These are phyloP conservation scores for Tanytarsus gracilentus DNA, from an alignment of 2,888 invertebrate genomes.

Conservation along the genomic window DNA sequence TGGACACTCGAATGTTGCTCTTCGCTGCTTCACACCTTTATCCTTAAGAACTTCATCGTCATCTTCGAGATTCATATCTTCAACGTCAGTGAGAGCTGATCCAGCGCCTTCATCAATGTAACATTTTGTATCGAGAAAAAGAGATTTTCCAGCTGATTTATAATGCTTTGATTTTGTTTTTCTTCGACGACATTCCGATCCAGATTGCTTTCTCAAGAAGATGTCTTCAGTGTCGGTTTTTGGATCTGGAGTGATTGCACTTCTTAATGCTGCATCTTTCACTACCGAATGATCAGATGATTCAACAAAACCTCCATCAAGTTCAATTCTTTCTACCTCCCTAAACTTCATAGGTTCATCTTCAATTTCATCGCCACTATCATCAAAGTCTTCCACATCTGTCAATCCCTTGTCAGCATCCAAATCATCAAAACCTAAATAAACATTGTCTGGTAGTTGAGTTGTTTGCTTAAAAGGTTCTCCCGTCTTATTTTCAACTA, in stretches of 20 bases:
- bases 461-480: constrained; percentile 44
- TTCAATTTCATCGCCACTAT: constrained; percentile 41
- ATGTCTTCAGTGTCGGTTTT: constrained; percentile 47
- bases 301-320: constrained; percentile 35
- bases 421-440: constrained; percentile 37
- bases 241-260: constrained; percentile 35
- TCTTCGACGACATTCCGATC: constrained; percentile 38
- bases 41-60: constrained; percentile 39
- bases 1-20: background rate
- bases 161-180: constrained; percentile 36
- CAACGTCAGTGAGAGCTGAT: constrained; percentile 34
- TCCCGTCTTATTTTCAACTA: constrained; percentile 42
- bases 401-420: constrained; percentile 35
- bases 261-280: constrained; percentile 32
- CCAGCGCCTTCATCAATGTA: constrained; percentile 27
- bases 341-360: too few species aligned
- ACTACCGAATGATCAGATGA: constrained; percentile 33
- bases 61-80: constrained; percentile 42
- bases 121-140: constrained; percentile 19
- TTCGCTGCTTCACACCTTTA: constrained; percentile 29
- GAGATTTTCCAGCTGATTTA: background rate
- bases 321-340: constrained; percentile 31
- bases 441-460: constrained; percentile 42
- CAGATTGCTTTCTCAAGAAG: constrained; percentile 27
- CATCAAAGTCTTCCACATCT: constrained; percentile 42